Percentiles rank a stretch among this genome's conserved stretches.
Conservation (phyloP, 2,888 invertebrate species). For the Zaprionus lineosus region DNA sequence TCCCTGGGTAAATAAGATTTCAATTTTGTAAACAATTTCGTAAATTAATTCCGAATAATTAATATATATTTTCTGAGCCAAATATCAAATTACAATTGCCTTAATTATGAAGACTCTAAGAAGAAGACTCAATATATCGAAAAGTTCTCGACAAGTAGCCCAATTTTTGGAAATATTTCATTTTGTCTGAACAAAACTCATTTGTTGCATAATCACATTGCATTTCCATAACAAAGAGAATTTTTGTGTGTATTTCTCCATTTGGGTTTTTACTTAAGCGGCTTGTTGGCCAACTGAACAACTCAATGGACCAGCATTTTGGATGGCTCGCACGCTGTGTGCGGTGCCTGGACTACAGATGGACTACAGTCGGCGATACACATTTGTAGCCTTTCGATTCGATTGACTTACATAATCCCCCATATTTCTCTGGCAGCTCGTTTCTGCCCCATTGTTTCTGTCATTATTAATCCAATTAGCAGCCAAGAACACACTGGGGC, state of each 20-base stretch:
- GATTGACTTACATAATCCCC: constrained; percentile 62
- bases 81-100: too few relatives aligned
- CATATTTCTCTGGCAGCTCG: constrained; percentile 38
- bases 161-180: too few relatives aligned
- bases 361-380: constrained; percentile 30
- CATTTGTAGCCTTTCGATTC: constrained; percentile 40
- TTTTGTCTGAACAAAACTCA: too few relatives aligned
- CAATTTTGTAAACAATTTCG: too few relatives aligned
- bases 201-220: constrained; percentile 15
- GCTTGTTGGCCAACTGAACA: constrained; percentile 33
- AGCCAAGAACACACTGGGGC: constrained; percentile 56
- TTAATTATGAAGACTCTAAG: too few relatives aligned
- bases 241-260: constrained; percentile 12
- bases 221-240: constrained; percentile 17
- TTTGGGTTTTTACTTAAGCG: constrained; percentile 7
- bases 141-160: too few relatives aligned
- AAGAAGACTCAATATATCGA: too few relatives aligned
- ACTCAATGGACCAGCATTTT: too few relatives aligned
- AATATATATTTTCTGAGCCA: too few relatives aligned
- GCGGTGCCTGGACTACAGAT: constrained; percentile 17
- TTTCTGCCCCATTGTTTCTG: constrained; percentile 65
- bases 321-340: constrained; percentile 44
- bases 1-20: too few relatives aligned
- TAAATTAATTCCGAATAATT: too few relatives aligned
- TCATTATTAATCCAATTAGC: constrained; percentile 73